A percentile compares a stretch with the other conserved stretches of the same genome.
These are phyloP conservation scores for Diplodus sargus DNA, from an alignment of 2,797 vertebrate species.

Conservation along the genomic window DNA sequence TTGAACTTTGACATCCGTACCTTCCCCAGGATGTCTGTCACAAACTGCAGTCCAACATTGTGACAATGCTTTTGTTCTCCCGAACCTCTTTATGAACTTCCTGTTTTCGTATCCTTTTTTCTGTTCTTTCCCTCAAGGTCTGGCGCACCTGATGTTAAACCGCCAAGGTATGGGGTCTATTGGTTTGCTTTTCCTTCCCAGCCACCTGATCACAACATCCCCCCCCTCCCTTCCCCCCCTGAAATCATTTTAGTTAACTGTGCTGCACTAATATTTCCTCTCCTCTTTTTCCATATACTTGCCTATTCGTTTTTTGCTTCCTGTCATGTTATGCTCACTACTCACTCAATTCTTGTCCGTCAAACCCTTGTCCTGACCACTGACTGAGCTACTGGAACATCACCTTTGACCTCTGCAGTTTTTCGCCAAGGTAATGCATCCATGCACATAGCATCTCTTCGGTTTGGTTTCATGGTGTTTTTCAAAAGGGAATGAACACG, in stretches of 20 bases:
- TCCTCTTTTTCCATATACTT: conserved; percentile 81
- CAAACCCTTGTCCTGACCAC: conserved; percentile 89
- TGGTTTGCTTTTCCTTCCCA: conserved; percentile 86
- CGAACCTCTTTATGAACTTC: conserved; percentile 90
- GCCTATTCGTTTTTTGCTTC: conserved; percentile 82
- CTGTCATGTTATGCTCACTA: conserved; percentile 87
- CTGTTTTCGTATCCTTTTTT: conserved; percentile 93
- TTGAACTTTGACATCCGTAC: conserved; percentile 88
- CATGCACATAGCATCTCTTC: conserved; percentile 81
- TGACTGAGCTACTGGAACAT: conserved; percentile 88
- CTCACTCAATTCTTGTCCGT: conserved; percentile 88
- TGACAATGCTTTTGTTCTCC: conserved; percentile 90
- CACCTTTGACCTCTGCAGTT: conserved; percentile 88
- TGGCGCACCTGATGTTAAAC: conserved; percentile 98
- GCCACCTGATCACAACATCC: conserved; percentile 77
- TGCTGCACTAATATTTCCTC: conserved; percentile 84
- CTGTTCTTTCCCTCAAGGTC: conserved; percentile 96
- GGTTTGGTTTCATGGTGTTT: conserved; percentile 77
- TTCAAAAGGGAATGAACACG: conserved; percentile 60
- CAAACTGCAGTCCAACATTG: conserved; percentile 92
- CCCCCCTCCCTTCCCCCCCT: conserved; percentile 62
- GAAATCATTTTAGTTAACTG: conserved; percentile 80
- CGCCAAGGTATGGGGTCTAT: conserved; percentile 97
- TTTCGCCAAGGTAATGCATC: conserved; percentile 88
- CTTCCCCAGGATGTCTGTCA: conserved; percentile 91